Base-by-base conservation (phyloP, 1,140 invertebrate species). In the Meteorus sp. region DNA sequence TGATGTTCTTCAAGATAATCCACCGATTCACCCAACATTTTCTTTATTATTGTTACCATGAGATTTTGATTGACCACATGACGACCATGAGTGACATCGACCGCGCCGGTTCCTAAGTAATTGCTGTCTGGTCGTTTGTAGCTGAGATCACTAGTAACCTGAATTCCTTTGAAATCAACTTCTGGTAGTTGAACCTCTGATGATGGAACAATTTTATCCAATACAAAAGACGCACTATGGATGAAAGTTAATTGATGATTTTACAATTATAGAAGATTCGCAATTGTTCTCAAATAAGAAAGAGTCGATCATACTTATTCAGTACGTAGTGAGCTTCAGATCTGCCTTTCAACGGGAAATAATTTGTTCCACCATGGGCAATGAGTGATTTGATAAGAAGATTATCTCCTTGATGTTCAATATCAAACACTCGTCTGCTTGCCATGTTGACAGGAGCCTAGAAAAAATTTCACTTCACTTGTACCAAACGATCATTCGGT, bases 1-100 rank as follows among this genome's bases (percentile, higher is more conserved):
- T 80, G 74, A 66, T 74, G 69, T 52, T 76, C 67, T 25, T 78
- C 62, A 1, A 81, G 45, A 51, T 79, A 79, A 51, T 76, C 60
- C 3, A 65, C 67, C 7, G 74, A 69, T 8, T 75, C 67, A 2
- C 48, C 45, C 9, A 82, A 60, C 63, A 73, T 69, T 23, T 76
- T 68, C 43, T 67, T 70, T 25, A 78, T 45, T 62, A 73, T 70
- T 2, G 56, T 50, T 0, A 74, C 60, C 3, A 75, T 23, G 1
- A 60, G 20, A 3, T 69, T 62, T n/a, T 62, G 47, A 19, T 78
- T 64, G 1, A 75, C 61, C 9, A 53, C 47, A 35, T 72, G 70
- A 33, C 77, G 66, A 27, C 74, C 74, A 17, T 72, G 62, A 13
- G 72, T 74, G 3, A 76, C 41, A 62, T 80, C 78, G 11, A 65